Percentiles rank a stretch among this genome's conserved stretches.
Evolutionary conservation across 1,140 invertebrate species (phyloP).

Genomic region (Ooceraea biroi): DNA sequence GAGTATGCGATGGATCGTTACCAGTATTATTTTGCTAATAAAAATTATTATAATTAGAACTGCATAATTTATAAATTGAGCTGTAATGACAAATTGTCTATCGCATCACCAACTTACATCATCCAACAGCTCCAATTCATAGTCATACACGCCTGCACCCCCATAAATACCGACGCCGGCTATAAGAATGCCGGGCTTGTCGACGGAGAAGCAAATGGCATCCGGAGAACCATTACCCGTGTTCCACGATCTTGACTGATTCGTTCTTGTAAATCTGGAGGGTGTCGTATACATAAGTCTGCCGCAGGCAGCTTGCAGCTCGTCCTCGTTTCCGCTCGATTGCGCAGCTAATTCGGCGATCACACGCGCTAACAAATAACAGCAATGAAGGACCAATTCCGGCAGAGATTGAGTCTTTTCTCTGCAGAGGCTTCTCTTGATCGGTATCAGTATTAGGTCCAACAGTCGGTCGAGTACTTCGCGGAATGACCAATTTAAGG

Average conservation of each 20-base stretch:
- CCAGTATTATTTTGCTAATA: conserved; percentile 84
- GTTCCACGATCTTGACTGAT: conserved; percentile 97
- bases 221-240: conserved; percentile 98
- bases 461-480: conserved; percentile 94
- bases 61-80: not conserved
- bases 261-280: conserved; percentile 95
- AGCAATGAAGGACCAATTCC: conserved; percentile 93
- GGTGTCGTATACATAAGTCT: conserved; percentile 94
- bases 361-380: conserved; percentile 93
- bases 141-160: conserved; percentile 94
- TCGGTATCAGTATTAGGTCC: conserved; percentile 92
- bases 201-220: conserved; percentile 97
- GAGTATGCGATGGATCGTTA: conserved; percentile 87
- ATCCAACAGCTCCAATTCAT: conserved; percentile 96
- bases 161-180: conserved; percentile 96
- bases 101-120: conserved; percentile 87
- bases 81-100: conserved; percentile 7
- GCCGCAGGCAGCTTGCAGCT: conserved; percentile 88
- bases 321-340: conserved; percentile 90
- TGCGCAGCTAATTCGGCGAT: conserved; percentile 95
- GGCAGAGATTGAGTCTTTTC: conserved; percentile 87
- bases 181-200: conserved; percentile 95
- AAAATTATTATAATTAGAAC: conserved; percentile 25
- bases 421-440: conserved; percentile 89
- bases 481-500: conserved; percentile 91